These are phyloP conservation scores for Chaenocephalus aceratus DNA, from an alignment of 2,113 vertebrate species.

Conservation along the genomic window DNA sequence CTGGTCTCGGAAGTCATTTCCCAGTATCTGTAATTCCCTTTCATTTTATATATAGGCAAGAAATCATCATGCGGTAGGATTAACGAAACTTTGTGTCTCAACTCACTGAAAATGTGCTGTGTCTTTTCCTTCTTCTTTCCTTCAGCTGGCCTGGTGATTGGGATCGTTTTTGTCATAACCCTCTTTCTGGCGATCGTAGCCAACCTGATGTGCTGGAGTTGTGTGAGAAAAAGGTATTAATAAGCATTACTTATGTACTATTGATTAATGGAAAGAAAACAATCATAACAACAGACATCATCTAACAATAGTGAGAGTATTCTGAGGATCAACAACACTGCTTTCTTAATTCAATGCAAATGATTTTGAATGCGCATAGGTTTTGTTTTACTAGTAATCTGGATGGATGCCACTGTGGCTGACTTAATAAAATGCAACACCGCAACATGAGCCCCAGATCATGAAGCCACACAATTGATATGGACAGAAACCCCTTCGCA, in stretches of 20 bases:
- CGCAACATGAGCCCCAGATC: constrained; percentile 4
- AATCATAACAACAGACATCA: constrained; percentile 3
- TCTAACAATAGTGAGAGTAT: constrained; percentile 26
- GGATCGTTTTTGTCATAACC: constrained; percentile 42
- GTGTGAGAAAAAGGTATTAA: constrained; percentile 77
- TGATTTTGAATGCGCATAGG: constrained; percentile 1
- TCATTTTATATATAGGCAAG: not conserved
- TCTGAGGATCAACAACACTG: too few relatives aligned
- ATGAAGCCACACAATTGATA: constrained; percentile 23
- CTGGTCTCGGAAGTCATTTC: too few relatives aligned
- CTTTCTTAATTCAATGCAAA: not conserved
- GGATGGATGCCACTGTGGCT: constrained; percentile 26
- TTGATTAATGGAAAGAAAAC: not conserved
- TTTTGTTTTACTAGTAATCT: constrained; percentile 59
- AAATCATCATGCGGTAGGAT: not conserved
- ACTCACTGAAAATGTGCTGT: not conserved
- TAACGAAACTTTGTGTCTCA: not conserved
- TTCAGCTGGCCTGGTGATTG: constrained; percentile 66
- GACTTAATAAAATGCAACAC: constrained; percentile 30
- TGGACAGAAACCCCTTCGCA: constrained; percentile 23
- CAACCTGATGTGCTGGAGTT: constrained; percentile 79
- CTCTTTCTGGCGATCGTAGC: constrained; percentile 58
- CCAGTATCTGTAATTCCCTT: not conserved
- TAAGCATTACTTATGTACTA: not conserved
- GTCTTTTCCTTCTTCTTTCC: constrained; percentile 9